Conservation (phyloP, 2,797 vertebrate genomes). For the Numenius phaeopus region DNA sequence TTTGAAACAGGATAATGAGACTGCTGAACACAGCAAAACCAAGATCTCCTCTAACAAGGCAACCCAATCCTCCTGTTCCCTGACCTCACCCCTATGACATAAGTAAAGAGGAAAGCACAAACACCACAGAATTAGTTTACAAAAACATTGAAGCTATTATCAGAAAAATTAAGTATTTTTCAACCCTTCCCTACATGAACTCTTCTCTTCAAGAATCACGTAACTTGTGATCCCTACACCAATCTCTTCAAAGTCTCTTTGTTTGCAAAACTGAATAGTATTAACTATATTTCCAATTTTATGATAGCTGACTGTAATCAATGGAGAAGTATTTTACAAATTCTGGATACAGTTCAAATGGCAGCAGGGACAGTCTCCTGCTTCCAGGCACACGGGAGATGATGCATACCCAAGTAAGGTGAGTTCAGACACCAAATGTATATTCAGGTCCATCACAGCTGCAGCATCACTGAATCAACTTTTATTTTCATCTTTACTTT, state of each 20-base stretch:
- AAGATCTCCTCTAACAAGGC: slow-evolving; percentile 61
- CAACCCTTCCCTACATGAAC: not conserved
- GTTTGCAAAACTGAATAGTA: not conserved
- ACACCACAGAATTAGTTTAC: not conserved
- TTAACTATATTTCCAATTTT: not conserved
- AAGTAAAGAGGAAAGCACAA: slow-evolving; percentile 35
- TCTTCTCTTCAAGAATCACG: not conserved
- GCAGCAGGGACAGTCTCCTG: not conserved
- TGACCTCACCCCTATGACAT: slow-evolving; percentile 52
- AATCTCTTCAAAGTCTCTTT: not conserved
- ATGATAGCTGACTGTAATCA: not conserved
- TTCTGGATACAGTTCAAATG: not conserved
- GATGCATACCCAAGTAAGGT: not conserved
- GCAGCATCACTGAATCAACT: not conserved
- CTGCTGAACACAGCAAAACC: slow-evolving; percentile 46
- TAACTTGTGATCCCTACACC: not conserved
- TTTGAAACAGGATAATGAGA: slow-evolving; percentile 64
- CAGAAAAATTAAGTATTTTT: slow-evolving; percentile 11
- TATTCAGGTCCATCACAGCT: not conserved
- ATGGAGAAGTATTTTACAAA: not conserved
- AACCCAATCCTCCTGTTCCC: slow-evolving; percentile 65
- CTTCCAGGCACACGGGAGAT: not conserved
- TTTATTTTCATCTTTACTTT: not conserved
- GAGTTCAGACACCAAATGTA: not conserved
- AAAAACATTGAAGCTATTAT: not conserved